Conservation (phyloP, 2,888 invertebrate species). For the Heliconius ismenius region DNA sequence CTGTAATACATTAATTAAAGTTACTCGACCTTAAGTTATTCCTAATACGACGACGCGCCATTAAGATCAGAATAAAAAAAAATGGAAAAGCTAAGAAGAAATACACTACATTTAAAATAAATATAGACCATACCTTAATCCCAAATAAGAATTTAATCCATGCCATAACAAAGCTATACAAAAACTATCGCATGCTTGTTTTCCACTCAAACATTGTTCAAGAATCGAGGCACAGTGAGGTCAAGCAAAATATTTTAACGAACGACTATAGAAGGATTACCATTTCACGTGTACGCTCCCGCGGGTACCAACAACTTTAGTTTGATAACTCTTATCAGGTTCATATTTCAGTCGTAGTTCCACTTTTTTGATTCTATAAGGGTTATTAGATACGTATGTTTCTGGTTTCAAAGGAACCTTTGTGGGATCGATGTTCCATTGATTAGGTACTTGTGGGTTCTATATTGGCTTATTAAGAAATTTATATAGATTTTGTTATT, state of each 20-base stretch:
- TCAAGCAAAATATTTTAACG: conserved; percentile 51
- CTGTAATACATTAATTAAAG: not conserved
- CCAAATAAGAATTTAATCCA: not conserved
- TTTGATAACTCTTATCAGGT: conserved; percentile 45
- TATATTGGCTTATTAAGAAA: not conserved
- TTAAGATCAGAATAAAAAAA: not conserved
- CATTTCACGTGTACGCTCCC: conserved; percentile 42
- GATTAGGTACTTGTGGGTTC: not conserved
- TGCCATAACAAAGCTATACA: not conserved
- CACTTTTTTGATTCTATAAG: conserved; percentile 48
- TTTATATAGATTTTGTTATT: too few species aligned
- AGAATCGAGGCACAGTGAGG: conserved; percentile 40
- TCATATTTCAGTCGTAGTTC: conserved; percentile 43
- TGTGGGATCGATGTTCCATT: not conserved
- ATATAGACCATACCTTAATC: not conserved
- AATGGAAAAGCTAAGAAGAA: not conserved
- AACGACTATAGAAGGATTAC: conserved; percentile 44
- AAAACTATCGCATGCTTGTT: not conserved
- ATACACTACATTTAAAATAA: not conserved
- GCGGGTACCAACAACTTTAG: conserved; percentile 43
- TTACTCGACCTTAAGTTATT: not conserved
- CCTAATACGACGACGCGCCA: not conserved
- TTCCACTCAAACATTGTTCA: conserved; percentile 25
- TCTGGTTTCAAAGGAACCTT: conserved; percentile 7
- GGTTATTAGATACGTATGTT: conserved; percentile 30